phyloP scores from a whole-genome alignment of 2,113 vertebrate species.

The Megaleporinus macrocephalus region DNA sequence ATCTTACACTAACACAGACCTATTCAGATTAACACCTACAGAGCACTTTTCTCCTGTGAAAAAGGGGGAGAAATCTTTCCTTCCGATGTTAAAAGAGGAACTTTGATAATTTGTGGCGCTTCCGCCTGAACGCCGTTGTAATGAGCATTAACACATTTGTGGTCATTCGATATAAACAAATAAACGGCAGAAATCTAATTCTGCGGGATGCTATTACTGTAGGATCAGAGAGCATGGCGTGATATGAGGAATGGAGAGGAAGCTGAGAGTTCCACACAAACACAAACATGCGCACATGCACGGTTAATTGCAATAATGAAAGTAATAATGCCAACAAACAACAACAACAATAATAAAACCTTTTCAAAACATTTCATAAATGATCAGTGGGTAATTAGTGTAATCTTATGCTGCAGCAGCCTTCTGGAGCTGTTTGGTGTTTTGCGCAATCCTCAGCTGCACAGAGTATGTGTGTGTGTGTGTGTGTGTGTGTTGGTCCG shows the following conservation, averaged over 20 bases:
- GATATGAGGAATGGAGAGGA: slow-evolving; percentile 60
- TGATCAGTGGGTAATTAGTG: slow-evolving; percentile 99
- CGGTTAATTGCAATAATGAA: slow-evolving; percentile 79
- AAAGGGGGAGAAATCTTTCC: no score
- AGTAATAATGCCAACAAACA: slow-evolving; percentile 83
- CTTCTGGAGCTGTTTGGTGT: slow-evolving; percentile 82
- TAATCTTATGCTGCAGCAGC: slow-evolving; percentile 89
- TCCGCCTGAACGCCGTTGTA: slow-evolving; percentile 26
- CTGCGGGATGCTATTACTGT: slow-evolving; percentile 18
- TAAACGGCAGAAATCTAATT: slow-evolving; percentile 53
- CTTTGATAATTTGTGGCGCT: slow-evolving; percentile 24
- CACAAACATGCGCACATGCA: slow-evolving; percentile 22
- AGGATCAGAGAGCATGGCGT: neutral
- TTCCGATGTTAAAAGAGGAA: neutral
- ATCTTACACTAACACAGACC: no score
- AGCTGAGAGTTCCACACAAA: slow-evolving; percentile 62
- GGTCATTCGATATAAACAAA: slow-evolving; percentile 43
- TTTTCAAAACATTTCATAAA: slow-evolving; percentile 94
- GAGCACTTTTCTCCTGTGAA: no score
- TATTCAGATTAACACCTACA: no score
- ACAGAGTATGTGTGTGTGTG: slow-evolving; percentile 51
- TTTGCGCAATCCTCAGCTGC: slow-evolving; percentile 49
- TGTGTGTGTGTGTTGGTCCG: slow-evolving; percentile 81
- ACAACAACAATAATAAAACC: slow-evolving; percentile 83
- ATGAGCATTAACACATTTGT: slow-evolving; percentile 34